Evolutionary conservation across 1,140 invertebrate genomes (phyloP).

Genomic region (Heliconius hewitsoni): DNA sequence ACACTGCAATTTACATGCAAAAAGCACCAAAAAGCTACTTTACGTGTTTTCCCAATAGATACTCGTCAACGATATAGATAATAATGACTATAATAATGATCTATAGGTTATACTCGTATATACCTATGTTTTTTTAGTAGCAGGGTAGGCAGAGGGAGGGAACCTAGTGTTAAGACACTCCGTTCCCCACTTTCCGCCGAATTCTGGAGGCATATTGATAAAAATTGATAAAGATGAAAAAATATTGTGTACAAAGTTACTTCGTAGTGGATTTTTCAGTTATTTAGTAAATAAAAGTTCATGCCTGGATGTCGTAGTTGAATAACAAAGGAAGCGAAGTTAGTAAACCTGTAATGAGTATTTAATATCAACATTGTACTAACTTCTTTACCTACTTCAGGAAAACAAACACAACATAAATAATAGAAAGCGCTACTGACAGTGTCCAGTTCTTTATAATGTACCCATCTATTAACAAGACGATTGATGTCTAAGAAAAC

Average conservation of each 20-base stretch:
- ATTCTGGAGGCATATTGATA: no score
- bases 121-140: no score
- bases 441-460: no score
- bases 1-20: background rate
- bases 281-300: background rate
- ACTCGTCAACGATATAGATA: background rate
- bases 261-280: background rate
- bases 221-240: background rate
- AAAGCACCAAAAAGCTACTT: background rate
- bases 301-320: background rate
- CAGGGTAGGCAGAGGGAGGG: no score
- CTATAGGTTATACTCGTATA: no score
- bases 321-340: background rate
- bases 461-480: no score
- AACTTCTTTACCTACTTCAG: background rate
- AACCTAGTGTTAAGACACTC: no score
- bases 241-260: background rate
- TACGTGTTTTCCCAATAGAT: background rate
- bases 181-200: no score
- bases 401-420: no score
- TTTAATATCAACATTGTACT: background rate
- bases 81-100: no score
- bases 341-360: background rate
- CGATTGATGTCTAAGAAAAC: no score
- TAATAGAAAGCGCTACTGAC: no score